Evolutionary conservation across 1,140 invertebrate genomes (phyloP).

Genomic region (Lucilia sericata): DNA sequence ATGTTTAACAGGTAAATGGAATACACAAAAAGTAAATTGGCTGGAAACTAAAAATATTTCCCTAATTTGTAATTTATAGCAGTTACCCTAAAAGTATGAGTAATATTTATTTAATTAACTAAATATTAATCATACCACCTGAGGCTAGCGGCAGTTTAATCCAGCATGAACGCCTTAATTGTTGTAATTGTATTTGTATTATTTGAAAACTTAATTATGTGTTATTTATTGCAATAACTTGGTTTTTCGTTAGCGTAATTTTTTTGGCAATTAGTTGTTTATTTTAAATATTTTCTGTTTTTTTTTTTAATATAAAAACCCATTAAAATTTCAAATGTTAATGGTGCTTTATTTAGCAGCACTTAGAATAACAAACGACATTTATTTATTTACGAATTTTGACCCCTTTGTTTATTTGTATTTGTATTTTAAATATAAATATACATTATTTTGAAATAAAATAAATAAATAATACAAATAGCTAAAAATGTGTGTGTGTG

Average conservation of each 20-base stretch:
- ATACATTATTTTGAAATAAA: not conserved
- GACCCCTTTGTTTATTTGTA: too few species aligned
- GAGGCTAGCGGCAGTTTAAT: too few species aligned
- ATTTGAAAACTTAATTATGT: too few species aligned
- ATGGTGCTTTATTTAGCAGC: slow-evolving; percentile 4
- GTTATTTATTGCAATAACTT: too few species aligned
- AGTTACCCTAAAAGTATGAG: not conserved
- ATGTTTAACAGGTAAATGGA: not conserved
- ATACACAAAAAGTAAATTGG: not conserved
- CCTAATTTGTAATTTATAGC: not conserved
- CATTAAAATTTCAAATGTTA: slow-evolving; percentile 15
- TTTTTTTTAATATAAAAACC: not conserved
- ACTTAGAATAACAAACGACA: not conserved
- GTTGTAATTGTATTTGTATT: too few species aligned
- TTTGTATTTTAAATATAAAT: not conserved
- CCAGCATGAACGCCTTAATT: too few species aligned
- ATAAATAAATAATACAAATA: not conserved
- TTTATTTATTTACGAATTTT: too few species aligned
- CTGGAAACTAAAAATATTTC: not conserved
- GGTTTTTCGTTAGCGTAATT: not conserved
- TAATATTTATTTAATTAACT: not conserved
- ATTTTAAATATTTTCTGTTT: not conserved
- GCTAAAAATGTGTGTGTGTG: not conserved
- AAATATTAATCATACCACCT: not conserved
- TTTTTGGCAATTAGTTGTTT: slow-evolving; percentile 22